Evolutionary conservation across 2,888 invertebrate genomes (phyloP).

Genomic region (Caenorhabditis macrosperma): DNA sequence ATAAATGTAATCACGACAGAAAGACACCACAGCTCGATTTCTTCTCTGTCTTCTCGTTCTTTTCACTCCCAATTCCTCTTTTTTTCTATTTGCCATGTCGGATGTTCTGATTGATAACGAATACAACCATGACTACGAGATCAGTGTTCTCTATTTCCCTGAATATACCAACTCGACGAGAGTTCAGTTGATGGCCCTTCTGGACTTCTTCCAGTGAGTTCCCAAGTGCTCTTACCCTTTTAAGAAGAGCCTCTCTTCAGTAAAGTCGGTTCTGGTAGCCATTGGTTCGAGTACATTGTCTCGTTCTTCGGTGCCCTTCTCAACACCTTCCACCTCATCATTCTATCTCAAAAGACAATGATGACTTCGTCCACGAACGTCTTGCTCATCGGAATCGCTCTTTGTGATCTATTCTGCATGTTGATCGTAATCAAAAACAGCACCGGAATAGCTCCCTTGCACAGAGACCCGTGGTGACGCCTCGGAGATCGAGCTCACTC

Average conservation of each 20-base stretch:
- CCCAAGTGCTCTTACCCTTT: too few species aligned
- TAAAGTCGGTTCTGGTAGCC: neutral
- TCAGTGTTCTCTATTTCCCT: too few species aligned
- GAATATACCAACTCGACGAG: too few species aligned
- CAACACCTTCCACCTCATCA: neutral
- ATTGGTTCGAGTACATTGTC: conserved; percentile 5
- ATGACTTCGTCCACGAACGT: neutral
- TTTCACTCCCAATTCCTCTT: too few species aligned
- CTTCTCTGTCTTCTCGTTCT: too few species aligned
- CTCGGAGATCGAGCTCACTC: neutral
- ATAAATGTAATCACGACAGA: too few species aligned
- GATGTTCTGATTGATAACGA: too few species aligned
- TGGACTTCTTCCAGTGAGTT: too few species aligned
- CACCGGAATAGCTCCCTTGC: neutral
- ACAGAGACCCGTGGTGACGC: neutral
- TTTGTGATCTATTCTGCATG: neutral
- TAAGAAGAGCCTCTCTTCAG: neutral
- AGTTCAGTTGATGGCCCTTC: too few species aligned
- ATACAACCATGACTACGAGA: too few species aligned
- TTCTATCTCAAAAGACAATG: neutral
- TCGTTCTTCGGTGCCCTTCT: conserved; percentile 5
- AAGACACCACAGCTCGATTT: too few species aligned
- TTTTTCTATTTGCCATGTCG: too few species aligned
- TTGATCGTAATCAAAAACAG: neutral
- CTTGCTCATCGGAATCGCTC: neutral